A percentile compares a stretch with the other conserved stretches of the same genome.
Conservation (phyloP, 2,797 vertebrate species). For the Leuciscus waleckii region DNA sequence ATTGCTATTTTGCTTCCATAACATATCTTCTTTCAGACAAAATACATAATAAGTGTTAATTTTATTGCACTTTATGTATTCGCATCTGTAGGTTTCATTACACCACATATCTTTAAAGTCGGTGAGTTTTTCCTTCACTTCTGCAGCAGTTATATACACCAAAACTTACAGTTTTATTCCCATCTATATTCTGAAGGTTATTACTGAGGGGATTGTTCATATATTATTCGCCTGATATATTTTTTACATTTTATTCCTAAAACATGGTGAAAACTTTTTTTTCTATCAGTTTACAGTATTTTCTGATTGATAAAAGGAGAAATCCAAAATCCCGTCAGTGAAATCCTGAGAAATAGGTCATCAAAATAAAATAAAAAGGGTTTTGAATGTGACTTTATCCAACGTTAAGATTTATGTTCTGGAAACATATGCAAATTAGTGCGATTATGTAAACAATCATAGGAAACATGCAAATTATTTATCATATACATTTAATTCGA, state of each 20-base stretch:
- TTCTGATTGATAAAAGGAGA: neutral
- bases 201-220: neutral
- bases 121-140: too few relatives aligned
- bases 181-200: neutral
- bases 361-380: neutral
- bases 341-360: neutral
- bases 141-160: too few relatives aligned
- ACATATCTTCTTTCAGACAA: neutral
- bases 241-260: neutral
- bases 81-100: neutral
- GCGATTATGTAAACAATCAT: too few relatives aligned
- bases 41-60: neutral
- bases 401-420: neutral
- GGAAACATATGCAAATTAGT: too few relatives aligned
- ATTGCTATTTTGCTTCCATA: neutral
- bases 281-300: neutral
- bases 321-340: neutral
- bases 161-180: too few relatives aligned
- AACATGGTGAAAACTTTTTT: neutral
- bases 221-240: neutral
- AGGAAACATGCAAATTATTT: neutral
- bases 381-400: neutral
- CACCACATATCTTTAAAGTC: too few relatives aligned
- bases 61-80: neutral
- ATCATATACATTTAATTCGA: neutral